Evolutionary conservation across 2,113 vertebrate species (phyloP).

Genomic region (Xenotilapia longispinis): DNA sequence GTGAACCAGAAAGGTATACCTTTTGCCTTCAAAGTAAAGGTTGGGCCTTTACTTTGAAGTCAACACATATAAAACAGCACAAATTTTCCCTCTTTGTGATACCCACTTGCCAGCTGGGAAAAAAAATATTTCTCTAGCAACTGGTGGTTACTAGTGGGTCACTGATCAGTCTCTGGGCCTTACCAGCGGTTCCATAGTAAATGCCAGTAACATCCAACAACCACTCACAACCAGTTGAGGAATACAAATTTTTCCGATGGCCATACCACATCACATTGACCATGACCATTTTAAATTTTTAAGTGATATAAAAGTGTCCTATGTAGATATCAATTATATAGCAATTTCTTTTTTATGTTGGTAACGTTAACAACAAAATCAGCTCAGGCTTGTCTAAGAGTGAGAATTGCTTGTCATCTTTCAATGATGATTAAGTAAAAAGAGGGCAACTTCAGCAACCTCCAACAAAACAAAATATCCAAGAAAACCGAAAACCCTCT

Average conservation of each 20-base stretch:
- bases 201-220: not conserved
- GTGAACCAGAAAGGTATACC: not conserved
- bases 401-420: not conserved
- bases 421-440: not conserved
- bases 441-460: not conserved
- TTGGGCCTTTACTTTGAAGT: not conserved
- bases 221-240: not conserved
- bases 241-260: not conserved
- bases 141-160: not conserved
- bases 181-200: not conserved
- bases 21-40: not conserved
- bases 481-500: not conserved
- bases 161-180: not conserved
- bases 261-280: not conserved
- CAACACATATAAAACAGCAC: not conserved
- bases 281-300: not conserved
- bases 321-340: not conserved
- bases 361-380: not conserved
- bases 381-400: not conserved
- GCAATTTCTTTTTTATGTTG: not conserved
- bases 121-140: not conserved
- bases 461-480: not conserved
- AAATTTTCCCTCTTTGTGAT: rapidly evolving
- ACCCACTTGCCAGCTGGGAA: not conserved
- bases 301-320: not conserved